Percentiles rank a stretch among this genome's conserved stretches.
Evolutionary conservation across 1,140 invertebrate genomes (phyloP).

Genomic region (Trichoplusia ni): DNA sequence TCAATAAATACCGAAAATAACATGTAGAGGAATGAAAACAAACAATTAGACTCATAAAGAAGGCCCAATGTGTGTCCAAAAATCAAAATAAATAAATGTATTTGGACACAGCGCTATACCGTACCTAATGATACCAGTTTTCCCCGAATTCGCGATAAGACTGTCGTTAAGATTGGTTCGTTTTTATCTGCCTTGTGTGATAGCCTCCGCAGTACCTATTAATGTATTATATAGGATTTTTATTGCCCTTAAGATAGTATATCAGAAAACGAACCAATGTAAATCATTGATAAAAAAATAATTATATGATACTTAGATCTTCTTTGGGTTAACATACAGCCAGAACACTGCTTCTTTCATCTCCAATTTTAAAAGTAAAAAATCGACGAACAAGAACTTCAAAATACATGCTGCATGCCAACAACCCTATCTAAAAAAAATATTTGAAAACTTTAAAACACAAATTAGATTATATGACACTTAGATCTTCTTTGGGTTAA

Average conservation of each 20-base stretch:
- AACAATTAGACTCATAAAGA: no score
- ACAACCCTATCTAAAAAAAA: no score
- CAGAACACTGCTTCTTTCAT: no score
- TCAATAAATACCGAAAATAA: no score
- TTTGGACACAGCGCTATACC: neutral
- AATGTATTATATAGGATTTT: conserved; percentile 58
- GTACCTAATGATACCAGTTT: conserved; percentile 21
- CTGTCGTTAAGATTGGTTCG: conserved; percentile 63
- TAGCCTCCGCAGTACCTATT: conserved; percentile 43
- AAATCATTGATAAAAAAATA: conserved; percentile 33
- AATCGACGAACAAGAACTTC: no score
- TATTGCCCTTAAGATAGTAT: conserved; percentile 42
- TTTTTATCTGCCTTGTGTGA: conserved; percentile 64
- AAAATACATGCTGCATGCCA: no score
- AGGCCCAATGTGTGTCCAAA: neutral
- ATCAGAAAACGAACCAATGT: conserved; percentile 25
- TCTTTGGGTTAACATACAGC: neutral
- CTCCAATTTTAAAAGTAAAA: no score
- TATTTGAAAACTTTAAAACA: neutral
- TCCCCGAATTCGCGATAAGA: conserved; percentile 57
- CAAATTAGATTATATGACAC: neutral
- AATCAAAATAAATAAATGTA: conserved; percentile 15
- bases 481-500: no score
- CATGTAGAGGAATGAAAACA: neutral
- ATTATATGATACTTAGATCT: conserved; percentile 10